Evolutionary conservation across 2,113 vertebrate species (phyloP), one percentile per base, ranked within the genome.

Genomic region (Acrocephalus arundinaceus): DNA sequence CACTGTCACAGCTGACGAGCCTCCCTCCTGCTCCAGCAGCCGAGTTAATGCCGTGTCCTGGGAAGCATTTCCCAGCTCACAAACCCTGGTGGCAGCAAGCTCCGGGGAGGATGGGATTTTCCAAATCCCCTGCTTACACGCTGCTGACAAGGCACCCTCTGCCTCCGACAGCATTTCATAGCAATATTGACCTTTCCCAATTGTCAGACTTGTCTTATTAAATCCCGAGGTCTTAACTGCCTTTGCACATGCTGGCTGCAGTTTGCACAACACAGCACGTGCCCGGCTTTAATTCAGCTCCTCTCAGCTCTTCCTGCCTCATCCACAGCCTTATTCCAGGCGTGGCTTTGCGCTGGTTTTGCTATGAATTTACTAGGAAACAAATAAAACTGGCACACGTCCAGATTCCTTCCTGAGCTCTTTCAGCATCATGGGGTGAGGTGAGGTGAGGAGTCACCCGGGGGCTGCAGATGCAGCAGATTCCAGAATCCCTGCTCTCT

Each of bases 221-320:
- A 96, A 96, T 94, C 95, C 97, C 62, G 19, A 96, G 89, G 97
- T 97, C 96, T 96, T 94, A 91, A 94, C 89, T 77, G 96, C 82
- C 59, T 91, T 87, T 95, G 94, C 95, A 85, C 75, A 85, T 39
- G 21, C 91, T 58, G 96, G 52, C 90, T 72, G 89, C 55, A 51
- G 97, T 86, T 93, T 93, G 96, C 95, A 97, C 91, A 95, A 14
- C 88, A 7, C 16, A 92, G 91, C 96, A 94, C 83, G 67, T 94
- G 95, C 35, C 94, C 92, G 87, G 97, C 96, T 78, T 94, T 97
- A 97, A 98, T 97, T 96, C 96, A 97, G 94, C 65, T 79, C 58
- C 20, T 52, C 66, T 48, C 70, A 8, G 57, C 49, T 63, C 71
- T 86, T 57, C 57, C 35, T 11, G 13, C 43, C 48, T 81, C 82